phyloP scores from a whole-genome alignment of 2,113 vertebrate genomes.

The Irena cyanogastra region DNA sequence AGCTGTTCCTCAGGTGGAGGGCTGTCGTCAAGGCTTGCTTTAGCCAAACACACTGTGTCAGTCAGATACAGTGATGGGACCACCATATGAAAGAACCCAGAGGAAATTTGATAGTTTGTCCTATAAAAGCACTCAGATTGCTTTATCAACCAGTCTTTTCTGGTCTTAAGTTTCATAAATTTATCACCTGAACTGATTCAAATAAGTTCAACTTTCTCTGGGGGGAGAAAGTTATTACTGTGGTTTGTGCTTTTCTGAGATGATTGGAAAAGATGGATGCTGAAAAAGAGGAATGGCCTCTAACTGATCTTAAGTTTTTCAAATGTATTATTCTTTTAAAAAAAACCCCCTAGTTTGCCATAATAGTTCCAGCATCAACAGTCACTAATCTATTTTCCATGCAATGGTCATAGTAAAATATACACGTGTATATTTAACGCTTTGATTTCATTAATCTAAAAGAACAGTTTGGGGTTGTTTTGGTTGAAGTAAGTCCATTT shows the following conservation, averaged over 20 bases:
- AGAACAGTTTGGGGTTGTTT: background rate
- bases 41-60: background rate
- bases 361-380: background rate
- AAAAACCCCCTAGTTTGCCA: accelerated
- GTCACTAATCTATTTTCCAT: background rate
- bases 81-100: background rate
- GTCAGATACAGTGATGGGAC: background rate
- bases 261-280: background rate
- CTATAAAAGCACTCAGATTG: background rate
- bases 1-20: background rate
- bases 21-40: background rate
- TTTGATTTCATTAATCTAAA: background rate
- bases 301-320: background rate
- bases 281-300: background rate
- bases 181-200: background rate
- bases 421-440: background rate
- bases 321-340: background rate
- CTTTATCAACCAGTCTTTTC: background rate
- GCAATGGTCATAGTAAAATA: background rate
- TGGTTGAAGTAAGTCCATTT: background rate
- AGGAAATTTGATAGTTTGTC: background rate
- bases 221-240: too few species aligned
- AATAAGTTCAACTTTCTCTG: background rate
- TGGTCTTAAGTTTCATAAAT: background rate
- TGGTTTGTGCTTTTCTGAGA: background rate